Conservation (phyloP, 2,113 vertebrate genomes). For the Chinchilla lanigera region DNA sequence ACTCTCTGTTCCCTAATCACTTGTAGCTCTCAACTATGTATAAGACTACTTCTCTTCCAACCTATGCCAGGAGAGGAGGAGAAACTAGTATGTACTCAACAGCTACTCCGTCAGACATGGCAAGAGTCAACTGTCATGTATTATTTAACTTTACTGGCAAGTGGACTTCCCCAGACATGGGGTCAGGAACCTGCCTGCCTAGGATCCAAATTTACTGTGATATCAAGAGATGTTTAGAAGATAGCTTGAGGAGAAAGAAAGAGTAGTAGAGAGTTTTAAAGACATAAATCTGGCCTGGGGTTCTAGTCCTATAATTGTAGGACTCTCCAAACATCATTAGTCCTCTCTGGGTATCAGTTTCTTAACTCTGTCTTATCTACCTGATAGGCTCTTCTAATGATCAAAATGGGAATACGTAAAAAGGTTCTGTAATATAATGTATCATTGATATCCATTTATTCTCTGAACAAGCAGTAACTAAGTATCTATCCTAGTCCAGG, state of each 20-base stretch:
- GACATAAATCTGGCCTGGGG: background rate
- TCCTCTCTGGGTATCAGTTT: background rate
- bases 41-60: background rate
- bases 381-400: background rate
- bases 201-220: background rate
- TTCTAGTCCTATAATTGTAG: background rate
- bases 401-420: background rate
- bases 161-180: background rate
- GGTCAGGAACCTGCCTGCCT: background rate
- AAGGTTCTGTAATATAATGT: background rate
- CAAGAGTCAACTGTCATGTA: background rate
- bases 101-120: background rate
- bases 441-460: background rate
- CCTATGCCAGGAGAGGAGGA: background rate
- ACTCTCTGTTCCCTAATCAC: background rate
- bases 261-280: background rate
- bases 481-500: background rate
- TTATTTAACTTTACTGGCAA: background rate
- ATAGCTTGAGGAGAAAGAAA: constrained; percentile 6
- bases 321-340: background rate
- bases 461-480: background rate
- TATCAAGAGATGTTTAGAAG: background rate
- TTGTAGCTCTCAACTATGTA: background rate
- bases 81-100: background rate
- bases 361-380: background rate